Conservation (phyloP, 2,113 vertebrate genomes). For the Hoplias malabaricus region DNA sequence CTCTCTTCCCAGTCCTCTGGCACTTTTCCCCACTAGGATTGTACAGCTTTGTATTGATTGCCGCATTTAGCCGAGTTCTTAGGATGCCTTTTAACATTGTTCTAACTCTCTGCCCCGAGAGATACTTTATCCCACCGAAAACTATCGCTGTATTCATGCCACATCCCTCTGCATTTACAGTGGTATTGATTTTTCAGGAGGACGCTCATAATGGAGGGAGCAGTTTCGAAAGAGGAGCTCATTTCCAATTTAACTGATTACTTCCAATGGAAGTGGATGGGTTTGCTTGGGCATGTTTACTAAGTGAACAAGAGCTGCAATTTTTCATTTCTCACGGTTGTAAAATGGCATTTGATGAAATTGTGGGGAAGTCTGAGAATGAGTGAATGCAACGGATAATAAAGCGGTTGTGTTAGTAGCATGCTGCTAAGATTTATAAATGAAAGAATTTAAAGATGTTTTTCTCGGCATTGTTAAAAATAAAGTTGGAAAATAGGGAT, state of each 20-base stretch:
- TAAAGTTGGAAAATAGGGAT: too few relatives aligned
- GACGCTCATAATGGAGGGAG: slow-evolving; percentile 45
- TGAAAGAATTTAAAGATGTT: background rate
- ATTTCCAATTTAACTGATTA: slow-evolving; percentile 53
- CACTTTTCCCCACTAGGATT: slow-evolving; percentile 27
- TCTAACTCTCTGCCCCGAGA: slow-evolving; percentile 42
- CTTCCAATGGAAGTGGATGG: slow-evolving; percentile 26
- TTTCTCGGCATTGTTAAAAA: background rate
- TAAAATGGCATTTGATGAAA: slow-evolving; percentile 35
- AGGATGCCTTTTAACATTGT: slow-evolving; percentile 59
- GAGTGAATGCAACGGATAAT: slow-evolving; percentile 36
- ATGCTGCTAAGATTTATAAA: slow-evolving; percentile 1
- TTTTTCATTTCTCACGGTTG: slow-evolving; percentile 20
- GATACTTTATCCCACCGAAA: slow-evolving; percentile 43
- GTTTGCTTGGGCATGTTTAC: slow-evolving; percentile 40
- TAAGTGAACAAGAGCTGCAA: slow-evolving; percentile 35
- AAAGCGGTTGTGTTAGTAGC: slow-evolving; percentile 2
- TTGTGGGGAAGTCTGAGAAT: slow-evolving; percentile 27
- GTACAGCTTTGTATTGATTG: slow-evolving; percentile 52
- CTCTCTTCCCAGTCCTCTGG: slow-evolving; percentile 25
- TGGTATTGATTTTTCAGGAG: slow-evolving; percentile 52
- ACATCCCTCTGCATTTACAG: slow-evolving; percentile 56
- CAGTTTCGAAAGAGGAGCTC: slow-evolving; percentile 42
- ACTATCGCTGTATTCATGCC: slow-evolving; percentile 36
- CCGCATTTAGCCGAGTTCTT: slow-evolving; percentile 54